A percentile compares a stretch with the other conserved stretches of the same genome.
Evolutionary conservation across 2,888 invertebrate genomes (phyloP).

Genomic region (Syrista parreyssii): DNA sequence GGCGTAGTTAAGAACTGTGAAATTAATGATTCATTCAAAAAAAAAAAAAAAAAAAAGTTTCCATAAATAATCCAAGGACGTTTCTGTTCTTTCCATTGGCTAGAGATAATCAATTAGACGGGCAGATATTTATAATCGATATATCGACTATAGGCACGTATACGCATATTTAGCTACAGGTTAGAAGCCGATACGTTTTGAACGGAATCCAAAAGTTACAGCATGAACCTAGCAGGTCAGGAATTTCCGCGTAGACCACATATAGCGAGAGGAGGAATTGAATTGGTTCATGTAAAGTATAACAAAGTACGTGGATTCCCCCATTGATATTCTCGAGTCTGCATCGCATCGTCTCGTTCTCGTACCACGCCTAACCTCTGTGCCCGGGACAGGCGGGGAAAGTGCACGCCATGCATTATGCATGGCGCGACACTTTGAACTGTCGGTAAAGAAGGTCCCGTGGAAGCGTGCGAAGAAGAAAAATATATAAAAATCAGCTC

Average conservation of each 20-base stretch:
- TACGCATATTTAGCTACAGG: background rate
- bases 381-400: conserved; percentile 18
- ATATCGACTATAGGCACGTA: background rate
- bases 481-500: background rate
- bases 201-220: background rate
- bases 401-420: conserved; percentile 40
- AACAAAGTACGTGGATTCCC: conserved; percentile 1
- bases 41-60: background rate
- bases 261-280: conserved; percentile 7
- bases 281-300: conserved; percentile 18
- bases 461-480: background rate
- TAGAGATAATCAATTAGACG: background rate
- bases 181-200: background rate
- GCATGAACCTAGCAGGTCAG: background rate
- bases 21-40: background rate
- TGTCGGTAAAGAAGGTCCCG: background rate
- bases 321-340: conserved; percentile 31
- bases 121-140: background rate
- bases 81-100: background rate
- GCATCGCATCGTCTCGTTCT: conserved; percentile 26
- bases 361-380: conserved; percentile 11
- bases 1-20: background rate
- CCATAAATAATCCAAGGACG: background rate
- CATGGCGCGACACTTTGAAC: conserved; percentile 20
- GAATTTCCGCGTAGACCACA: background rate